Evolutionary conservation across 2,797 vertebrate genomes (phyloP), one percentile per base, ranked within the genome.

Genomic region (Serranus cabrilla): DNA sequence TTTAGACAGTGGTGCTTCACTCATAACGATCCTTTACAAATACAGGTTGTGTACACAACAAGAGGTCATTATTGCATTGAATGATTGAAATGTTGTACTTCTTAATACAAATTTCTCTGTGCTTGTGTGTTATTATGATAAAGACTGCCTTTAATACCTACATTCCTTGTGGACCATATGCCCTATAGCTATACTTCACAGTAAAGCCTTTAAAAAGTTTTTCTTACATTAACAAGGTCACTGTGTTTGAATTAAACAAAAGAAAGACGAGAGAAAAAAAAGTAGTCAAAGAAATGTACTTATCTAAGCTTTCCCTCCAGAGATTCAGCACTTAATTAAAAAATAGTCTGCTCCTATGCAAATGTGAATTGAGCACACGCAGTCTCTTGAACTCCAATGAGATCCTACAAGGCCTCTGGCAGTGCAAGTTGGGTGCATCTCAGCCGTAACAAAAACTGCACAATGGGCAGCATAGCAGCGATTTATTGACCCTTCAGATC

Each of bases 251-350:
- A 46, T 60, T 43, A 68, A 40, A 72, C 21, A 21, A 61, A 45
- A 18, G 42, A 63, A 47, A 40, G 11, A 56, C 11, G n/a, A 12
- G 47, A 13, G 17, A 25, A 49, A 56, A 20, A 49, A 56, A 43
- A 27, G 25, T 12, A 71, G 67, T 49, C 64, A 56, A 54, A 74
- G 49, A 69, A 71, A 74, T 73, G 56, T 69, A 72, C 74, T 76
- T 74, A 54, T 78, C 66, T 21, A 20, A 72, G 65, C 72, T 51
- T 47, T 46, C 56, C 55, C 78, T 76, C 61, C 13, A 46, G 85
- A 85, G 80, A 81, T 21, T 69, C 27, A 20, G 61, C 57, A 23
- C 37, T 71, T 83, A 83, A 82, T 87, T 85, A 80, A 16, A 65
- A 81, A 76, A 60, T 52, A 55, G 74, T 70, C 59, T 42, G 62